These are phyloP conservation scores for Zalophus californianus DNA, from an alignment of 2,797 vertebrate genomes.

Conservation along the genomic window DNA sequence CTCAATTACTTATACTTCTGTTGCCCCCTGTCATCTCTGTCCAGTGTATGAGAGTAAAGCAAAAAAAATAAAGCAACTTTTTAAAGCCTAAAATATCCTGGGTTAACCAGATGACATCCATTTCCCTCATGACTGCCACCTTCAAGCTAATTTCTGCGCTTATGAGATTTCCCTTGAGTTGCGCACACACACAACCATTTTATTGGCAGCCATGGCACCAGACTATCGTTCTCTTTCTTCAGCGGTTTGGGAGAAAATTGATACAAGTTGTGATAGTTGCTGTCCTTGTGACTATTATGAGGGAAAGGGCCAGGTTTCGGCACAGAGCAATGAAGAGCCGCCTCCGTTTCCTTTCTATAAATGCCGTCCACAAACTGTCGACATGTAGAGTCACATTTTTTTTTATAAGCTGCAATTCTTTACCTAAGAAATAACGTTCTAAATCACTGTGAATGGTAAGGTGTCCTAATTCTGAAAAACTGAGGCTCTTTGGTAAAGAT, in stretches of 20 bases:
- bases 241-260: background rate
- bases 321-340: background rate
- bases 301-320: background rate
- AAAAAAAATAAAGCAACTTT: background rate
- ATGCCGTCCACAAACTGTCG: background rate
- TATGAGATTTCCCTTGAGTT: background rate
- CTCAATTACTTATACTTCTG: background rate
- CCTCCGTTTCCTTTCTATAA: background rate
- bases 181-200: background rate
- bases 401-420: background rate
- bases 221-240: background rate
- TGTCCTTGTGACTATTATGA: background rate
- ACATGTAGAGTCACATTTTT: background rate
- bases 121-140: background rate
- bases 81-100: background rate
- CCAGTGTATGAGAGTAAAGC: background rate
- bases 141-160: background rate
- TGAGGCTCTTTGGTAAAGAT: background rate
- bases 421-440: background rate
- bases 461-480: constrained; percentile 6
- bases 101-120: background rate
- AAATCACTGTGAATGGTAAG: background rate
- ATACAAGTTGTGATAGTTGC: background rate
- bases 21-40: background rate
- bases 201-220: background rate